phyloP scores from a whole-genome alignment of 2,888 invertebrate species.

The Drosophila sordidula region DNA sequence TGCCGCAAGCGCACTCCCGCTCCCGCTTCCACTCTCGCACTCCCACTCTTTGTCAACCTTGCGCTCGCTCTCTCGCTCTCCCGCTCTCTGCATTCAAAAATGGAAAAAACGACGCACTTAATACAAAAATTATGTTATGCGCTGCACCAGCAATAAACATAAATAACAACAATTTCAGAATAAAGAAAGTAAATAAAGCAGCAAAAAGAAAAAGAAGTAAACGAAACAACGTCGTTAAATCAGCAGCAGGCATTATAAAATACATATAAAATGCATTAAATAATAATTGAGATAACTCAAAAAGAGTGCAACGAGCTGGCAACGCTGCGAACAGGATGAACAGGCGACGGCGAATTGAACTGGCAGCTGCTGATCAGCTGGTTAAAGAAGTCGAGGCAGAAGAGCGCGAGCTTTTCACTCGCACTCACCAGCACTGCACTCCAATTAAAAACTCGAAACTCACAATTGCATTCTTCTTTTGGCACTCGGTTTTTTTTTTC shows the following conservation, averaged over 20 bases:
- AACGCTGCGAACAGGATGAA: slow-evolving; percentile 38
- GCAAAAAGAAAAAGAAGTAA: slow-evolving; percentile 7
- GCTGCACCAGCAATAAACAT: slow-evolving; percentile 52
- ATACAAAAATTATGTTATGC: slow-evolving; percentile 49
- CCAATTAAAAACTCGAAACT: slow-evolving; percentile 34
- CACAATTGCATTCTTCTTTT: slow-evolving; percentile 51
- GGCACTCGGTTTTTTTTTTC: slow-evolving; percentile 13
- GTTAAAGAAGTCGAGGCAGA: slow-evolving; percentile 13
- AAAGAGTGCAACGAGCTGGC: slow-evolving; percentile 39
- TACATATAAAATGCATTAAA: slow-evolving; percentile 22
- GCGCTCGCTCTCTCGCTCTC: not conserved
- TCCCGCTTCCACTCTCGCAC: not conserved
- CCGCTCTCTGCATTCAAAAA: slow-evolving; percentile 28
- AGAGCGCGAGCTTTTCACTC: slow-evolving; percentile 40
- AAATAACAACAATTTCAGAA: slow-evolving; percentile 40
- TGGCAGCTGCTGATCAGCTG: slow-evolving; percentile 59
- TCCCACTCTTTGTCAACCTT: slow-evolving; percentile 32
- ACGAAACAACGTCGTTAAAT: slow-evolving; percentile 12
- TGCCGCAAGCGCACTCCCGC: not conserved
- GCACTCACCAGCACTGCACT: slow-evolving; percentile 34
- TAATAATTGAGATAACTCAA: slow-evolving; percentile 27
- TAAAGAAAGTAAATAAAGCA: slow-evolving; percentile 11
- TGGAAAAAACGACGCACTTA: slow-evolving; percentile 44
- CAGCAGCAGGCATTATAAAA: slow-evolving; percentile 16
- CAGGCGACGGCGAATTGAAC: slow-evolving; percentile 18